A percentile compares a stretch with the other conserved stretches of the same genome.
These are phyloP conservation scores for Oscheius sp. DNA, from an alignment of 2,888 invertebrate species.

Conservation along the genomic window DNA sequence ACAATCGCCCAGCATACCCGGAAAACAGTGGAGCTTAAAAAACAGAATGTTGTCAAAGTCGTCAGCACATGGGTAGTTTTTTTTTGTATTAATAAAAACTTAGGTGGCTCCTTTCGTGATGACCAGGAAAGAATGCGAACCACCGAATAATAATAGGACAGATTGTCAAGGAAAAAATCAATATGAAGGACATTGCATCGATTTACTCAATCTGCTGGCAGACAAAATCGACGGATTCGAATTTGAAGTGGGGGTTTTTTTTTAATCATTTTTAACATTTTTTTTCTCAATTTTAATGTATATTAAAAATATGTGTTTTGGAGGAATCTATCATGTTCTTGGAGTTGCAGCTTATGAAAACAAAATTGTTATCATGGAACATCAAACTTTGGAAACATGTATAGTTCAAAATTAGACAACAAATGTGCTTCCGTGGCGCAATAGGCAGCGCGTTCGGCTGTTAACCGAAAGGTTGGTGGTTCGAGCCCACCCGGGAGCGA, in stretches of 20 bases:
- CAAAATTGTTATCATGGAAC: no score
- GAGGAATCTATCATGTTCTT: no score
- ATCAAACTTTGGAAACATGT: no score
- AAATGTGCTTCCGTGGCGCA: constrained; percentile 54
- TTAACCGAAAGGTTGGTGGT: constrained; percentile 71
- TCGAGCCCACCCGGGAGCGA: constrained; percentile 76
- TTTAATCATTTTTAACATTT: not conserved
- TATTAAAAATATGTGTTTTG: no score
- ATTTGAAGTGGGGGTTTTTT: constrained; percentile 60
- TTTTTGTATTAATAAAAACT: not conserved
- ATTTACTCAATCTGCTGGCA: constrained; percentile 71
- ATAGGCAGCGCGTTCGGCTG: constrained; percentile 70
- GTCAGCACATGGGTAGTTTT: constrained; percentile 47
- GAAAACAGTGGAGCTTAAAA: constrained; percentile 51
- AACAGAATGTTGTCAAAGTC: constrained; percentile 58
- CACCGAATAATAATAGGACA: constrained; percentile 45
- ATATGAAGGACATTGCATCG: constrained; percentile 74
- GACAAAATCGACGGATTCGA: constrained; percentile 71
- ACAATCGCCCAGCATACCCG: constrained; percentile 67
- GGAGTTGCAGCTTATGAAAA: no score
- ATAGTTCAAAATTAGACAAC: no score
- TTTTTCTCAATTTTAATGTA: not conserved
- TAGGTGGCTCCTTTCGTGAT: constrained; percentile 91
- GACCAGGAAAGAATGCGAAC: constrained; percentile 77
- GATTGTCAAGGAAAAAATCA: constrained; percentile 79